Conservation (phyloP, 2,888 invertebrate species). For the Latheticus oryzae region DNA sequence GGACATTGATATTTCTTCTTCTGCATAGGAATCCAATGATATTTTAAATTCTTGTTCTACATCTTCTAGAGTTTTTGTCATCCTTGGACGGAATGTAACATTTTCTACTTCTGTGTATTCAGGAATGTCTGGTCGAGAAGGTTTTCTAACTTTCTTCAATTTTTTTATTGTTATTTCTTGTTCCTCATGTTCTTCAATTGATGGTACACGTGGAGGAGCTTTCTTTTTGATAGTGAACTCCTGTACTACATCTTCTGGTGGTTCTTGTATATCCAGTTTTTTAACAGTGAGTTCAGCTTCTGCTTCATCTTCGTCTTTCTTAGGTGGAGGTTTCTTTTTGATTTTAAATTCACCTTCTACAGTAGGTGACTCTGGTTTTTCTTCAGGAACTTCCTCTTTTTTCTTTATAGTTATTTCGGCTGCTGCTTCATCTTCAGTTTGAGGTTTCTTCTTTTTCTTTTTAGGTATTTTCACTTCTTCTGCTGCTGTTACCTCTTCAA, state of each 20-base stretch:
- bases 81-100: constrained; percentile 82
- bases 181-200: constrained; percentile 71
- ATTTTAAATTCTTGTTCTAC: constrained; percentile 92
- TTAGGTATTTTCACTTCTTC: constrained; percentile 47
- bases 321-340: constrained; percentile 57
- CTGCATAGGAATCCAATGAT: constrained; percentile 85
- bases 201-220: constrained; percentile 66
- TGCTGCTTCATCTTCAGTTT: constrained; percentile 44
- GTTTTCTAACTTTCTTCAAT: constrained; percentile 75
- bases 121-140: constrained; percentile 74
- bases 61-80: constrained; percentile 84
- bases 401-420: constrained; percentile 62
- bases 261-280: constrained; percentile 49
- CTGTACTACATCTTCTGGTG: constrained; percentile 60
- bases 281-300: constrained; percentile 49
- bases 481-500: constrained; percentile 58
- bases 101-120: constrained; percentile 82
- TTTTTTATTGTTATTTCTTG: constrained; percentile 79
- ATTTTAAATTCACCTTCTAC: constrained; percentile 71
- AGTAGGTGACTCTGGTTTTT: constrained; percentile 71
- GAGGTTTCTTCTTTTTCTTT: constrained; percentile 46
- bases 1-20: constrained; percentile 88
- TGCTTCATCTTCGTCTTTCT: constrained; percentile 41
- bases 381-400: constrained; percentile 59
- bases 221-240: constrained; percentile 68